Evolutionary conservation across 2,888 invertebrate species (phyloP).

Genomic region (Xestia rhomboidea): DNA sequence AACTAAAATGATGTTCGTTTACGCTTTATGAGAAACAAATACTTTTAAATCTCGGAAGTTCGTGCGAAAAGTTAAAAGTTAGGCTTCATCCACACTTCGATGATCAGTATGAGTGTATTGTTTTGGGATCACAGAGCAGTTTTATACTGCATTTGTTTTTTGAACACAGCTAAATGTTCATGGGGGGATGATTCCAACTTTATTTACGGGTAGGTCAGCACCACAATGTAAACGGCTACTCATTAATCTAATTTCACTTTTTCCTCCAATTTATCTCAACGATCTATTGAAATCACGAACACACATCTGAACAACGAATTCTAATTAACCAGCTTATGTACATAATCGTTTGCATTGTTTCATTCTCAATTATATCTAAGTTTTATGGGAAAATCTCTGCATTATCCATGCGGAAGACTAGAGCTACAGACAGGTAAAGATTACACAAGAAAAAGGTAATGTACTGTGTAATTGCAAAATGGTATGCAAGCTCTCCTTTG

Average conservation of each 20-base stretch:
- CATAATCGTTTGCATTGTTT: constrained; percentile 49
- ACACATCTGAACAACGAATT: constrained; percentile 21
- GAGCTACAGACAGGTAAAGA: constrained; percentile 7
- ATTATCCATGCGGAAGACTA: constrained; percentile 62
- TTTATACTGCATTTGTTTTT: background rate
- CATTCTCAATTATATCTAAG: constrained; percentile 49
- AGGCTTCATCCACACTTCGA: background rate
- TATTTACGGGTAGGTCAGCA: background rate
- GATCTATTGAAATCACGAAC: constrained; percentile 36
- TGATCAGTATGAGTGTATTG: too few species aligned
- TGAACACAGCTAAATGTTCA: background rate
- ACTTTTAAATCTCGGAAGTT: background rate
- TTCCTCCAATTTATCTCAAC: background rate
- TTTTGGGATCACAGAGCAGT: too few species aligned
- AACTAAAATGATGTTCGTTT: background rate
- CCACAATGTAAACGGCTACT: background rate
- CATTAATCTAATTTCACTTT: constrained; percentile 5
- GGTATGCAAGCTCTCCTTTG: constrained; percentile 40
- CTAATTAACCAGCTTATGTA: constrained; percentile 50
- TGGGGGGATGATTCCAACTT: background rate
- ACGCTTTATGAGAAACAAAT: background rate
- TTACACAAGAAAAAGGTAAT: constrained; percentile 56
- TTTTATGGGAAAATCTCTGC: constrained; percentile 65
- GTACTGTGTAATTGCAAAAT: constrained; percentile 33
- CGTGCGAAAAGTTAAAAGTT: background rate